phyloP scores from a whole-genome alignment of 2,113 vertebrate genomes.

The Anguilla rostrata region DNA sequence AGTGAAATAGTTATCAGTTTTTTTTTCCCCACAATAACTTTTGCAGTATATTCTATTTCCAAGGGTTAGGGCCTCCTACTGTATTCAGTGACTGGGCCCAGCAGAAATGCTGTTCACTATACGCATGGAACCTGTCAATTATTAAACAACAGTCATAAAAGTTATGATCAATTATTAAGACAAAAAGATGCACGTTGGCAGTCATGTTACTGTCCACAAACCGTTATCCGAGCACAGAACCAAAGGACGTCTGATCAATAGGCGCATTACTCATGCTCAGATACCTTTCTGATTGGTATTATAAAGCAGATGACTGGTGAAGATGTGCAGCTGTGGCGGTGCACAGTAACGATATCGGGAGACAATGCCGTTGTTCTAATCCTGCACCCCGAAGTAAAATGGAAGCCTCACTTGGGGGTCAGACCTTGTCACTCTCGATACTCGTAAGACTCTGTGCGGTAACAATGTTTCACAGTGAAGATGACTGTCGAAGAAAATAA shows the following conservation, averaged over 20 bases:
- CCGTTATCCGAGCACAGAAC: background rate
- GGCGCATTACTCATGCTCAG: conserved; percentile 6
- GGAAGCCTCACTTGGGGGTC: background rate
- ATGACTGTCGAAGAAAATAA: background rate
- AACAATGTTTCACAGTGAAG: background rate
- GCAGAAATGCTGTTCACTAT: background rate
- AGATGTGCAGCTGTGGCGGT: background rate
- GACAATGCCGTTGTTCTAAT: conserved; percentile 13
- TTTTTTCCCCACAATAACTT: too few species aligned
- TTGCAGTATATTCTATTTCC: too few species aligned
- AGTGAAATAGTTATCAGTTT: too few species aligned
- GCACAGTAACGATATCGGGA: background rate
- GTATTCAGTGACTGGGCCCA: background rate
- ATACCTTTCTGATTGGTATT: conserved; percentile 7
- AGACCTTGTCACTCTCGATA: conserved; percentile 16
- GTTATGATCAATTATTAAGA: background rate
- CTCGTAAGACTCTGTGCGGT: background rate
- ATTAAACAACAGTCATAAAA: background rate
- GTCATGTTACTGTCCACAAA: background rate
- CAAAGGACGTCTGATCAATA: conserved; percentile 4
- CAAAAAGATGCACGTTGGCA: background rate
- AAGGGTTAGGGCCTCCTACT: background rate
- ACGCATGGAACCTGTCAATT: background rate
- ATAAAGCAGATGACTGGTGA: conserved; percentile 9
- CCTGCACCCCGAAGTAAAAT: background rate